A percentile compares a stretch with the other conserved stretches of the same genome.
Evolutionary conservation across 1,140 invertebrate species (phyloP).

Genomic region (Polypedilum pembai): DNA sequence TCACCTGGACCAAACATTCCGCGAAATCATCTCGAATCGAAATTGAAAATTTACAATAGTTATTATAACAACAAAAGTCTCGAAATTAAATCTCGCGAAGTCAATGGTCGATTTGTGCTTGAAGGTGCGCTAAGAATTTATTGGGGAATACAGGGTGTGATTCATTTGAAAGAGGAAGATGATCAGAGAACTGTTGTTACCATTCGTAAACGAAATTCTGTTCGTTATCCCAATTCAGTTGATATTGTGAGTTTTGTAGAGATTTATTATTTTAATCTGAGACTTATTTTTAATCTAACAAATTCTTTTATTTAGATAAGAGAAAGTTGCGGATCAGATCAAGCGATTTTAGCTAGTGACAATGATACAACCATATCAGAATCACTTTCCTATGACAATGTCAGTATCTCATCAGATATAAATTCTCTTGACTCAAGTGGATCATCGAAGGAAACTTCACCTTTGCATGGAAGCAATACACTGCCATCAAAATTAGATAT

Average conservation of each 20-base stretch:
- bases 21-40: slow-evolving; percentile 67
- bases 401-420: slow-evolving; percentile 38
- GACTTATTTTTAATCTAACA: no score
- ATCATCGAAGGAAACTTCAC: slow-evolving; percentile 45
- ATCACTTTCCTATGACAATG: slow-evolving; percentile 42
- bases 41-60: slow-evolving; percentile 65
- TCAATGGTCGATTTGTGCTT: slow-evolving; percentile 68
- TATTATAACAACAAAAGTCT: slow-evolving; percentile 73
- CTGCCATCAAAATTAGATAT: slow-evolving; percentile 61
- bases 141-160: slow-evolving; percentile 77
- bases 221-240: slow-evolving; percentile 44
- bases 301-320: neutral
- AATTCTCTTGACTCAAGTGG: slow-evolving; percentile 35
- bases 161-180: slow-evolving; percentile 80
- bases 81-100: slow-evolving; percentile 64
- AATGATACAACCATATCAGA: slow-evolving; percentile 42
- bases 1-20: slow-evolving; percentile 43
- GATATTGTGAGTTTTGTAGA: slow-evolving; percentile 31
- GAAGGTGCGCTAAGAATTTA: slow-evolving; percentile 74
- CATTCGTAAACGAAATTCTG: slow-evolving; percentile 62
- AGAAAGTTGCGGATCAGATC: slow-evolving; percentile 34
- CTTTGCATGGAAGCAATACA: slow-evolving; percentile 51
- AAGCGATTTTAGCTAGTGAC: slow-evolving; percentile 41
- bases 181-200: slow-evolving; percentile 68
- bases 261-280: slow-evolving; percentile 2